A percentile compares a stretch with the other conserved stretches of the same genome.
These are phyloP conservation scores for Hydractinia symbiolongicarpus DNA, from an alignment of 30 jellyfish, hydroid and myxozoan genomes.

Conservation along the genomic window DNA sequence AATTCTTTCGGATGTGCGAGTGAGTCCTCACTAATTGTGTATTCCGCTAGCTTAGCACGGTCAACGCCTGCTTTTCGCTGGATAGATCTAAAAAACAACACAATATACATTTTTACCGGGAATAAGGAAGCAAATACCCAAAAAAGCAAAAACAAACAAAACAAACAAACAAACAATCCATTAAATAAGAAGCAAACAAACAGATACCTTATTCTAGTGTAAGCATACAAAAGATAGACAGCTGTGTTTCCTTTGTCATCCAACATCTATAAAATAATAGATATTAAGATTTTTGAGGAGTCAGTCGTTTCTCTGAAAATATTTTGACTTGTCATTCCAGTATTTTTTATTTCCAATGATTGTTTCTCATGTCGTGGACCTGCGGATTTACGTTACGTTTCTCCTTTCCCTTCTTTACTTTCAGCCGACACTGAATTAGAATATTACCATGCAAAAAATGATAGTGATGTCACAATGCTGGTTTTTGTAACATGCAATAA, in stretches of 20 bases:
- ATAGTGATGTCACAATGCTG: too few relatives aligned
- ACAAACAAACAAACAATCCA: not conserved
- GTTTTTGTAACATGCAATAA: too few relatives aligned
- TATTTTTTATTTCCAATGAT: too few relatives aligned
- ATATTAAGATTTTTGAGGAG: not conserved
- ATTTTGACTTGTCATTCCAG: too few relatives aligned
- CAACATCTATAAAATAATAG: constrained; percentile 56
- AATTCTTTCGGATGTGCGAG: constrained; percentile 76
- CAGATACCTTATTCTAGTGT: constrained; percentile 71
- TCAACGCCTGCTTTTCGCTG: constrained; percentile 74
- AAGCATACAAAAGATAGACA: constrained; percentile 81
- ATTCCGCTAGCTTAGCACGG: constrained; percentile 30
- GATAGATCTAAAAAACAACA: constrained; percentile 51
- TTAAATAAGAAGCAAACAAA: too few relatives aligned
- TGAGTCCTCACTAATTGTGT: constrained; percentile 29
- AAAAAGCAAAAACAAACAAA: too few relatives aligned
- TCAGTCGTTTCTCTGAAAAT: too few relatives aligned
- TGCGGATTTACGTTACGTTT: too few relatives aligned
- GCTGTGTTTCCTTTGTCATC: constrained; percentile 99
- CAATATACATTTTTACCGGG: not conserved
- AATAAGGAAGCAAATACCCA: not conserved
- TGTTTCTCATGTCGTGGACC: too few relatives aligned
- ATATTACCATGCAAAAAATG: too few relatives aligned
- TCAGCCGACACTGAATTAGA: too few relatives aligned
- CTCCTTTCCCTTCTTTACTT: too few relatives aligned